Base-by-base conservation (phyloP, 2,888 invertebrate species). In the Epinotia demarniana region DNA sequence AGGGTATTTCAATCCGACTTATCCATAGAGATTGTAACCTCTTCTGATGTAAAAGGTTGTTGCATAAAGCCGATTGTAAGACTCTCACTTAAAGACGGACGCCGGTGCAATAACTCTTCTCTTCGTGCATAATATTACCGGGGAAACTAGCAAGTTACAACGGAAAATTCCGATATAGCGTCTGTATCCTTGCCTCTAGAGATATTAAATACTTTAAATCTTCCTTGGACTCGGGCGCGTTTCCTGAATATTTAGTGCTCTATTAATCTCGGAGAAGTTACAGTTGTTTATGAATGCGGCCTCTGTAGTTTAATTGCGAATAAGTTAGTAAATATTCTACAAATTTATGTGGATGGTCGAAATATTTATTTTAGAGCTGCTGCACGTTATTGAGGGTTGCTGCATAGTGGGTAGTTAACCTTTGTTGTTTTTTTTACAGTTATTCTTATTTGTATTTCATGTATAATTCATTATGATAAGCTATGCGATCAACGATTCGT, bases 51-150 rank as follows among this genome's bases (percentile, higher is more conserved):
- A 69, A 69, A 69, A 58, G 68, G 43, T 23, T 23, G 58, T 69
- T 69, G 60, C 69, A 69, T 69, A 69, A 69, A 60, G 58, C 46
- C 58, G 60, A 69, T 60, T 69, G 58, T 69, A 46, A 68, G 43
- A 69, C 58, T 60, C 68, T 69, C 58, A 60, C 60, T 69, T 69
- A 46, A 43, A 69, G 58, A 69, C 69, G 46, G 60, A 46, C 58
- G 60, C 39, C 23, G 46, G 46, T 43, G 58, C 46, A 60, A 58
- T 69, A 58, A 57, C 39, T 68, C 55, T 55, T 68, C 67, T 39
- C 3, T 57, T 67, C 68, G 68, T 19, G 57, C 57, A 67, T 67
- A 68, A 68, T 57, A 55, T 57, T 39, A 58, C 68, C 58, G 27
- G 58, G 46, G 60, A 69, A 58, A 60, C 68, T 69, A 39, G 8